phyloP scores from a whole-genome alignment of 2,113 vertebrate genomes.

The Nanger granti region DNA sequence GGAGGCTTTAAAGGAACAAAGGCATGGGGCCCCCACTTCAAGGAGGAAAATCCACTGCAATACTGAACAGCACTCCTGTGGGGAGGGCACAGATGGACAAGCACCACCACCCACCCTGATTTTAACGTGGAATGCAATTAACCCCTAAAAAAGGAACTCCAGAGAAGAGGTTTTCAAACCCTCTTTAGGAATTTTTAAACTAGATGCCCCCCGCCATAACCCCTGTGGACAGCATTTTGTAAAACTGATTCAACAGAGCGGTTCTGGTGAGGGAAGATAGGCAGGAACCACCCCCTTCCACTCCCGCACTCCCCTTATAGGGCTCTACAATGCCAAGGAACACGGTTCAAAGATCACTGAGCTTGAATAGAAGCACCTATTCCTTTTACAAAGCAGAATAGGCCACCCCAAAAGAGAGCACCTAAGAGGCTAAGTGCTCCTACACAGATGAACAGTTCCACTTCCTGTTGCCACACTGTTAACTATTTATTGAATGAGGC shows the following conservation, averaged over 20 bases:
- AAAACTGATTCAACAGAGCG: neutral
- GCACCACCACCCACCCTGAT: neutral
- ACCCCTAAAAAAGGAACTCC: neutral
- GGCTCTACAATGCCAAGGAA: rapidly evolving
- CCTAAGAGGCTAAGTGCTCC: slow-evolving; percentile 7
- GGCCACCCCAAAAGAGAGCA: neutral
- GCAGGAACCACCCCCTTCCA: neutral
- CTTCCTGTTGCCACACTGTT: slow-evolving; percentile 63
- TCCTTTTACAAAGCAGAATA: neutral
- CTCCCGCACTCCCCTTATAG: rapidly evolving
- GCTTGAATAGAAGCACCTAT: neutral
- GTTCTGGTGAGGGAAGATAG: rapidly evolving
- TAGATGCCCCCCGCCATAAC: neutral
- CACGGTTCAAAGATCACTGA: neutral
- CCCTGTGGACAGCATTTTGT: neutral
- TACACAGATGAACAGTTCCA: slow-evolving; percentile 48
- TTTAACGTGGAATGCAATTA: neutral
- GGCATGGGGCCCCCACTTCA: neutral
- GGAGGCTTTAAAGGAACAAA: rapidly evolving
- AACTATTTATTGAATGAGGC: slow-evolving; percentile 84
- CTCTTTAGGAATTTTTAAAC: neutral
- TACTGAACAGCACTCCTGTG: rapidly evolving
- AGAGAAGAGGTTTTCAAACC: neutral
- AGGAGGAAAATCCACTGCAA: neutral
- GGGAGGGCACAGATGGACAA: neutral